Percentiles rank a stretch among this genome's conserved stretches.
These are phyloP conservation scores for Vollenhovia emeryi DNA, from an alignment of 1,140 invertebrate species.

Conservation along the genomic window DNA sequence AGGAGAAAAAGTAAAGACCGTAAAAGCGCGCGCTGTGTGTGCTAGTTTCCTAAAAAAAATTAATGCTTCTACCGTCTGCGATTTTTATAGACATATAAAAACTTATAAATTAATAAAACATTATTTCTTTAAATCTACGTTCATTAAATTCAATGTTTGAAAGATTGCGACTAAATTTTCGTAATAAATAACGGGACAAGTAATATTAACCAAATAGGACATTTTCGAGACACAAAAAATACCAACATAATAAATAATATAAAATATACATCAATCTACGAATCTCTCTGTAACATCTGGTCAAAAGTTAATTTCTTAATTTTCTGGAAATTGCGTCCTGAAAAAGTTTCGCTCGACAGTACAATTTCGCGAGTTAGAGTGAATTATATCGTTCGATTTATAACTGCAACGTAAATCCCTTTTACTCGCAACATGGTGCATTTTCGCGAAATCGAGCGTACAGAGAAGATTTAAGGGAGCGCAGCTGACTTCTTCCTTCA, in stretches of 20 bases:
- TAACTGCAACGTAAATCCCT: constrained; percentile 31
- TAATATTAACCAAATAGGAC: neutral
- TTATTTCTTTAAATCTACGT: neutral
- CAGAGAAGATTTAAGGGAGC: constrained; percentile 24
- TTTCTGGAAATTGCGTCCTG: neutral
- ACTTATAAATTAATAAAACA: neutral
- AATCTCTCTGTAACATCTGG: neutral
- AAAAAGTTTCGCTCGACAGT: neutral
- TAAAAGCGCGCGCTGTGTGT: too few species aligned
- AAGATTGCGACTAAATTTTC: neutral
- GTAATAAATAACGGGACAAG: neutral
- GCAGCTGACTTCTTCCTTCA: constrained; percentile 29
- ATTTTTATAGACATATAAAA: neutral
- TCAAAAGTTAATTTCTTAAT: constrained; percentile 26
- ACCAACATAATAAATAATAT: neutral
- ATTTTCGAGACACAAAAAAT: neutral
- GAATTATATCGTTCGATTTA: constrained; percentile 37
- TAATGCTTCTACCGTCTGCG: neutral
- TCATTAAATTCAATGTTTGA: neutral
- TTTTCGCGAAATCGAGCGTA: constrained; percentile 27
- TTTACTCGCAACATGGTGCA: constrained; percentile 28
- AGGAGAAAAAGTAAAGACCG: too few species aligned
- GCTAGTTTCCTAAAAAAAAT: neutral
- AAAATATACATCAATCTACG: neutral
- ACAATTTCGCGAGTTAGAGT: constrained; percentile 5